Conservation (phyloP, 2,113 vertebrate species). For the Sander vitreus region DNA sequence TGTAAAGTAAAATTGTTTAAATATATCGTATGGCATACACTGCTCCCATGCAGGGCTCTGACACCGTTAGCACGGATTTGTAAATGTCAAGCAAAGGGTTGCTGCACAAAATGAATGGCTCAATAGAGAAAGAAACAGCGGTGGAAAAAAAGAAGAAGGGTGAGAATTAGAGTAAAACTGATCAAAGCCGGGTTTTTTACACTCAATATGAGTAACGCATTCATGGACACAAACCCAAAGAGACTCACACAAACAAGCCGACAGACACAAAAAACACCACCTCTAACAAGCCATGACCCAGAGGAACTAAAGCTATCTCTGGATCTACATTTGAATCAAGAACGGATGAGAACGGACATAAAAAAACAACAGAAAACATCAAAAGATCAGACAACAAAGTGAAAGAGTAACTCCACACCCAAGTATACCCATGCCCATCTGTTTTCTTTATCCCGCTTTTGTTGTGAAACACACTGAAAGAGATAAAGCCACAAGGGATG, state of each 20-base stretch:
- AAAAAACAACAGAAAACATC: constrained; percentile 47
- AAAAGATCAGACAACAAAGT: constrained; percentile 60
- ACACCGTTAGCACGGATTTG: constrained; percentile 36
- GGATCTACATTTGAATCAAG: constrained; percentile 64
- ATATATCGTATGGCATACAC: constrained; percentile 13
- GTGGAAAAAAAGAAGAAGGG: constrained; percentile 26
- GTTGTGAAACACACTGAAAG: constrained; percentile 61
- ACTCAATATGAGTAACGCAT: constrained; percentile 67
- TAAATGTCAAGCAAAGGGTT: constrained; percentile 37
- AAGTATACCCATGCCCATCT: constrained; percentile 60
- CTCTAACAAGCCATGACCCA: constrained; percentile 49
- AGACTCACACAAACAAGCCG: constrained; percentile 37
- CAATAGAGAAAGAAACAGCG: constrained; percentile 9
- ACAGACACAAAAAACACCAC: constrained; percentile 46
- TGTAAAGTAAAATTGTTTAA: constrained; percentile 27
- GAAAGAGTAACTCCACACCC: constrained; percentile 76
- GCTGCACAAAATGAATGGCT: constrained; percentile 31
- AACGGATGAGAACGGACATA: constrained; percentile 48
- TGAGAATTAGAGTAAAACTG: constrained; percentile 52
- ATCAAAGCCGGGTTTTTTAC: constrained; percentile 56
- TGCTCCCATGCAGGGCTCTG: constrained; percentile 22
- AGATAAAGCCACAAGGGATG: constrained; percentile 65
- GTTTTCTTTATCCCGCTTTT: constrained; percentile 70
- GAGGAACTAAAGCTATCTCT: constrained; percentile 55
- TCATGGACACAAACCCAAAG: constrained; percentile 60